Evolutionary conservation across 2,113 vertebrate genomes (phyloP).

Genomic region (Cariama cristata): DNA sequence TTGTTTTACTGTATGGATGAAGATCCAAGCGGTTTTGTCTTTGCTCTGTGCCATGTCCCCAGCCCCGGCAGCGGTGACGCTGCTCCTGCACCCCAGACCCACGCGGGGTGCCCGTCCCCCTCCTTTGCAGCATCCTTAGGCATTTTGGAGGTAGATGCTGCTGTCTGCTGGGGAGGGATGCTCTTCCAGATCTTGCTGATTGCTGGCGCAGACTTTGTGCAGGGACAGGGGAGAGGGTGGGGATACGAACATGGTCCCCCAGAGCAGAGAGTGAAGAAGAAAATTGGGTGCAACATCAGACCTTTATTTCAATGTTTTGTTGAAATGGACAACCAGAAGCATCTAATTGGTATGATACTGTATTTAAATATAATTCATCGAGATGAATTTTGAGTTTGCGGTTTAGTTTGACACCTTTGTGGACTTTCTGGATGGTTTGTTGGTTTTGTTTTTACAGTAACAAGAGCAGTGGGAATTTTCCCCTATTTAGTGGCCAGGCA

Average conservation of each 20-base stretch:
- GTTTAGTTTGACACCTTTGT: neutral
- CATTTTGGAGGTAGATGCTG: neutral
- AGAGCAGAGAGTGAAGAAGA: neutral
- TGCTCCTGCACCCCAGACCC: neutral
- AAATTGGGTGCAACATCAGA: neutral
- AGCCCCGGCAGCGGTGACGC: fast-evolving
- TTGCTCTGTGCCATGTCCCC: neutral
- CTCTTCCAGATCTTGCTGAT: neutral
- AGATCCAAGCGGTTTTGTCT: neutral
- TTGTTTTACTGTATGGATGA: neutral
- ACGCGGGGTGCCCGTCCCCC: fast-evolving
- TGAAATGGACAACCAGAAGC: neutral
- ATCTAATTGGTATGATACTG: neutral
- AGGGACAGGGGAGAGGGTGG: neutral
- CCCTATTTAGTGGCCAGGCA: neutral
- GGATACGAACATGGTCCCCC: fast-evolving
- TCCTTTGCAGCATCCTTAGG: neutral
- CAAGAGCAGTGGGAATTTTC: neutral
- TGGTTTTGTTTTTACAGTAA: neutral
- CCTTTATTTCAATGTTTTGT: neutral
- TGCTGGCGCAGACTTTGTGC: fast-evolving
- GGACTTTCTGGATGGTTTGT: neutral
- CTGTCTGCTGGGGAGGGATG: neutral
- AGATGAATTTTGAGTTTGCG: neutral
- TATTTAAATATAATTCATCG: neutral